Evolutionary conservation across 2,797 vertebrate genomes (phyloP), one percentile per base, ranked within the genome.

Genomic region (Crenichthys baileyi): DNA sequence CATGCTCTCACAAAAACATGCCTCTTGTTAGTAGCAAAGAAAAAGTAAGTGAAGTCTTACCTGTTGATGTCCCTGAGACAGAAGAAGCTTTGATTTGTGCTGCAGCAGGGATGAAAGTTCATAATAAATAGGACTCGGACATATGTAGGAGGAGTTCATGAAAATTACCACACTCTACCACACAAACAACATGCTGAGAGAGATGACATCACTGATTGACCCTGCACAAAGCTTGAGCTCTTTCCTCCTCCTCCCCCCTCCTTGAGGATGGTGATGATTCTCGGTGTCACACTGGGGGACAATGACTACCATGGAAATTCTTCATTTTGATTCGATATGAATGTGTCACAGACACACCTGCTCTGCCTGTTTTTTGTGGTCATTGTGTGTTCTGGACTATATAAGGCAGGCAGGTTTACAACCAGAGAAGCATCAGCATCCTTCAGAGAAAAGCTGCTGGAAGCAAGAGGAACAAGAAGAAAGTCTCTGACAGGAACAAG

Each of bases 61-160:
- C 95, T 91, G 83, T 1, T 82, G 61, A 79, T 77, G 91, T 81
- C 29, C 48, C 68, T 87, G 71, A 58, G 55, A 84, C 22, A 73
- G 65, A 61, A 75, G 78, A 84, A 70, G 72, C 39, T 61, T 56
- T 79, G 63, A 82, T 73, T 65, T 88, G 50, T 63, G 85, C 68
- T 88, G 82, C 67, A 55, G 72, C 5, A 72, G 79, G 48, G 39
- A 77, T 76, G 51, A 73, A 83, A 70, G 75, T 91, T 89, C 91
- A 79, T 80, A 73, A 81, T 92, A 85, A 88, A 89, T 86, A 87
- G 80, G 31, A 24, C 58, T 77, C 80, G 7, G n/a, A 7, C 31
- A 5, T 15, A 1, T 29, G 77, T 81, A 82, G 95, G 95, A 91
- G 95, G 94, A 94, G 94, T 88, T 83, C 1, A 7, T 36, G 24